Conservation (phyloP, 1,140 invertebrate genomes). For the Temnothorax nylanderi region DNA sequence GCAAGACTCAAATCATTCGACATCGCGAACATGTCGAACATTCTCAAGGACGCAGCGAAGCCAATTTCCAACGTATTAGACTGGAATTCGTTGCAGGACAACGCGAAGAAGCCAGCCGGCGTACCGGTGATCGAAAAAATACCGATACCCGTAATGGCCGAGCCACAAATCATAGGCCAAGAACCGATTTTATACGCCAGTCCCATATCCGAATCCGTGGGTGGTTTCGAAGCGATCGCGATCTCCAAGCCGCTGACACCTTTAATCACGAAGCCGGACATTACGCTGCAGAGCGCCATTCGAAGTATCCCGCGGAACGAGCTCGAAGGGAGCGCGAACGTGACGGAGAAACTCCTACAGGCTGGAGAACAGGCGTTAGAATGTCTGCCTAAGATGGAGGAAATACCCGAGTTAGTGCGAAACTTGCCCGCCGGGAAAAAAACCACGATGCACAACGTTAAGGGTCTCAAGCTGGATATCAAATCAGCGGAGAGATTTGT, state of each 20-base stretch:
- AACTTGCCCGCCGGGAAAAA: conserved; percentile 87
- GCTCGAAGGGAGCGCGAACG: conserved; percentile 86
- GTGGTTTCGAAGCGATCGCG: conserved; percentile 88
- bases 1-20: conserved; percentile 66
- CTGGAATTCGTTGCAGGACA: conserved; percentile 87
- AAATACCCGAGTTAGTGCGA: conserved; percentile 88
- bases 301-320: conserved; percentile 85
- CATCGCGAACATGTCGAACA: conserved; percentile 70
- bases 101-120: conserved; percentile 70
- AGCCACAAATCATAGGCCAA: conserved; percentile 84
- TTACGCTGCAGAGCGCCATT: conserved; percentile 74
- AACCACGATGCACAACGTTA: conserved; percentile 87
- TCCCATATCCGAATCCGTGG: conserved; percentile 85
- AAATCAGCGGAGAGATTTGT: conserved; percentile 89
- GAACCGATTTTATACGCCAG: conserved; percentile 76
- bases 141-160: conserved; percentile 85
- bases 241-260: conserved; percentile 88
- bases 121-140: conserved; percentile 83
- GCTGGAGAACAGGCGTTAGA: conserved; percentile 85
- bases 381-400: conserved; percentile 87
- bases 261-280: conserved; percentile 85
- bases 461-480: conserved; percentile 89
- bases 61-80: conserved; percentile 85
- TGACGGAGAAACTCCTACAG: conserved; percentile 86
- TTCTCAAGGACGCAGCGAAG: conserved; percentile 69